Evolutionary conservation across 92 coral and sea anemone genomes (phyloP), one percentile per base, ranked within the genome.

Genomic region (Siderastrea radians): DNA sequence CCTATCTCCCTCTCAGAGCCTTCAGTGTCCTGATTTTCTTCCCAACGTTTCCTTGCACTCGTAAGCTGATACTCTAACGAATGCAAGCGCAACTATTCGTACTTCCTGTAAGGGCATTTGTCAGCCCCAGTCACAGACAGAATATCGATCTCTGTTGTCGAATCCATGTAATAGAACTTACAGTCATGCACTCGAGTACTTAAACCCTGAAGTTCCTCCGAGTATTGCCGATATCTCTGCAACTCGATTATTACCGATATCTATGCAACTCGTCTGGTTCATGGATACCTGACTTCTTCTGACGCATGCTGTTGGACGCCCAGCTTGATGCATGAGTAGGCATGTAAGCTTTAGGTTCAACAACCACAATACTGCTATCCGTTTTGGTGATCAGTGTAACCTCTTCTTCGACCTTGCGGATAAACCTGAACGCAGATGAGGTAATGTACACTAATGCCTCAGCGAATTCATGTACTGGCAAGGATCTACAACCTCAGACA

Each of bases 381-480:
- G 72, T 79, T 49, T 71, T 67, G 71, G 91, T 64, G 79, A 87
- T 64, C 48, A 74, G 77, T 70, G 82, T 67, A 43, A 59, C 85
- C 74, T 84, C n/a, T 4, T 84, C 89, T 13, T 78, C 85, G 11
- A 89, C 89, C 73, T 80, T 73, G 69, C 81, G 77, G 53, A 86
- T 77, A 60, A 86, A 78, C 77, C 90, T 86, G 53, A 73, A 74
- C 13, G 88, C 81, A 66, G 90, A 77, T 67, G 90, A 85, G 76
- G 90, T 86, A 53, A 80, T 19, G 81, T 84, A 84, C 68, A 88
- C 91, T 43, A 77, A 81, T 49, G 87, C 74, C 70, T 81, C 83
- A 12, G 82, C 87, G 48, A 81, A 88, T 45, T 89, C 89, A 69
- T 89, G 89, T 57, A 83, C 73, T 68, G 89, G 89, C 67, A 89